Conservation (phyloP, 2,888 invertebrate genomes). For the Metellina segmentata region DNA sequence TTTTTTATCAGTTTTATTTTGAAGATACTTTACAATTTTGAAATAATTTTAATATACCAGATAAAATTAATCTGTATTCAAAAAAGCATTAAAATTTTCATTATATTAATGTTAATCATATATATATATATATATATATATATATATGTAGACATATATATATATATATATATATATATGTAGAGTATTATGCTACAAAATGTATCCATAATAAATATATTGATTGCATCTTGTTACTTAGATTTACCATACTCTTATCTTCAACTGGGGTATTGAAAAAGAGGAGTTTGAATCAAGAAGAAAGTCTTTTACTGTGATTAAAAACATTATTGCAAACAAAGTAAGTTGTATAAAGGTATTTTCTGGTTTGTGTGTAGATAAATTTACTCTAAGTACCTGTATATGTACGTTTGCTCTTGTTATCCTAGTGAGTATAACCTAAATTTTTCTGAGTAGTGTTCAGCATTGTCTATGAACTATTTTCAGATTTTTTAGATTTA, state of each 20-base stretch:
- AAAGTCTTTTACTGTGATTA: conserved; percentile 85
- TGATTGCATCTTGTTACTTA: not conserved
- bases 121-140: too few species aligned
- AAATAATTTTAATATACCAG: too few species aligned
- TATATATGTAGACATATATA: too few species aligned
- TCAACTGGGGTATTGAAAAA: conserved; percentile 83
- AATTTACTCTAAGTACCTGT: not conserved
- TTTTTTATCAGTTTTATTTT: too few species aligned
- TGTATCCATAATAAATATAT: too few species aligned
- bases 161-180: too few species aligned
- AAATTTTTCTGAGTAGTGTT: not conserved
- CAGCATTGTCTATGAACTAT: not conserved
- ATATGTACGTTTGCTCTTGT: conserved; percentile 1
- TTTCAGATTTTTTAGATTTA: too few species aligned
- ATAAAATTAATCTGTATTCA: too few species aligned
- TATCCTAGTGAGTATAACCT: not conserved
- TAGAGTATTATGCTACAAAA: too few species aligned
- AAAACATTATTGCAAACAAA: conserved; percentile 81
- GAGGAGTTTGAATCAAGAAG: conserved; percentile 85
- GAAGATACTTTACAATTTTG: too few species aligned
- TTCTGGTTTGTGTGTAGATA: not conserved
- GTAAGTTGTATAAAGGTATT: conserved; percentile 77
- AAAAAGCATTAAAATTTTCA: too few species aligned
- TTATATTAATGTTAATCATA: too few species aligned
- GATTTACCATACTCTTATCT: conserved; percentile 81